Evolutionary conservation across 2,888 invertebrate genomes (phyloP).

Genomic region (Acleris holmiana): DNA sequence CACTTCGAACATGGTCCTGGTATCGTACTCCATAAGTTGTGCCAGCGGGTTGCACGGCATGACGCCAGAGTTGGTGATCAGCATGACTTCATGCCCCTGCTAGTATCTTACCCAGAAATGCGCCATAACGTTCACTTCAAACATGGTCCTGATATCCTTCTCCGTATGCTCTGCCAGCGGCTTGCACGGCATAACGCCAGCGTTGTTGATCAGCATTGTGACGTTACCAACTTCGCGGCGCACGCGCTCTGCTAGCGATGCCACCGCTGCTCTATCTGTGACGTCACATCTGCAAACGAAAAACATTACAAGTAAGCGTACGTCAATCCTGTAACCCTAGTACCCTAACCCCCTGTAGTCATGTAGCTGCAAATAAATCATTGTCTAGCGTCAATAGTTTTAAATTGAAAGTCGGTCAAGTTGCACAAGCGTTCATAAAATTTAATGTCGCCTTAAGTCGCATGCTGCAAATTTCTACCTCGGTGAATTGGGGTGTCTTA

Average conservation of each 20-base stretch:
- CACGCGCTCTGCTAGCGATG: slow-evolving; percentile 86
- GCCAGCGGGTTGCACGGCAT: slow-evolving; percentile 90
- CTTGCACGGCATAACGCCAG: slow-evolving; percentile 93
- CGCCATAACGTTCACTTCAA: slow-evolving; percentile 91
- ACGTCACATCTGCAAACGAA: slow-evolving; percentile 88
- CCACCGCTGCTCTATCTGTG: slow-evolving; percentile 87
- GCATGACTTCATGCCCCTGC: slow-evolving; percentile 87
- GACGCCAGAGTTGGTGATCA: slow-evolving; percentile 94
- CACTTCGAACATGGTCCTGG: slow-evolving; percentile 88
- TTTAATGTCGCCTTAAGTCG: too few relatives aligned
- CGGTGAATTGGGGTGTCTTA: too few relatives aligned
- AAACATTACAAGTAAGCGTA: too few relatives aligned
- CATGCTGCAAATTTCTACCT: too few relatives aligned
- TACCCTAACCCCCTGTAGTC: too few relatives aligned
- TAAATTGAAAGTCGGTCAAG: too few relatives aligned
- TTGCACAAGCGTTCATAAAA: too few relatives aligned
- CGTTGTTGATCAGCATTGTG: slow-evolving; percentile 92
- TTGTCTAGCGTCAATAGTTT: too few relatives aligned
- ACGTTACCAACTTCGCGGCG: slow-evolving; percentile 89
- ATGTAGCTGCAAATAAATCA: too few relatives aligned
- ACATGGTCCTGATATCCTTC: slow-evolving; percentile 87
- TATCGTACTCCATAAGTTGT: slow-evolving; percentile 87
- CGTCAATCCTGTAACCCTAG: too few relatives aligned
- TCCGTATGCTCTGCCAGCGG: slow-evolving; percentile 86
- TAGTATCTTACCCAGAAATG: slow-evolving; percentile 89